A percentile compares a stretch with the other conserved stretches of the same genome.
These are phyloP conservation scores for Penaeus vannamei DNA, from an alignment of 1,140 invertebrate genomes.

Conservation along the genomic window DNA sequence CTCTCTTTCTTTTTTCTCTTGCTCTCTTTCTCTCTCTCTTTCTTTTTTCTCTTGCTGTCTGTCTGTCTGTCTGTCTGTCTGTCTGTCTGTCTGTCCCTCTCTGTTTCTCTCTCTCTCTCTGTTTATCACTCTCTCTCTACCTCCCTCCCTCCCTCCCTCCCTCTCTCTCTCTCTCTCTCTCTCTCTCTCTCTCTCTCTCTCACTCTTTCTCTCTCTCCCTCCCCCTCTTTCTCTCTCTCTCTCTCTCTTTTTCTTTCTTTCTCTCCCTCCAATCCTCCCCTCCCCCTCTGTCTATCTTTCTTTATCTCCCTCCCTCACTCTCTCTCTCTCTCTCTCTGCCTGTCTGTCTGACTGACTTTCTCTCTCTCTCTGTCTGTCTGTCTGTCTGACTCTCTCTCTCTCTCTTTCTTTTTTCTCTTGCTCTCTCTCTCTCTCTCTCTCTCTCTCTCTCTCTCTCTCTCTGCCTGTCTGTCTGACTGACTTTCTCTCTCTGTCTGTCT, in stretches of 20 bases:
- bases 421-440: conserved; percentile 24
- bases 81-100: no score
- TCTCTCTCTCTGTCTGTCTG: conserved; percentile 6
- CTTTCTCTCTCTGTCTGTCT: conserved; percentile 12
- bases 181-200: not conserved
- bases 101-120: no score
- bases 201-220: not conserved
- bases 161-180: not conserved
- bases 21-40: no score
- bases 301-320: not conserved
- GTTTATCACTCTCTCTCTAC: no score
- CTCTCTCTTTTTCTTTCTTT: not conserved
- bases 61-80: no score
- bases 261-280: not conserved
- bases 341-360: conserved; percentile 6
- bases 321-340: conserved; percentile 44
- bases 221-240: no score
- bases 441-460: conserved; percentile 9
- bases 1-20: no score
- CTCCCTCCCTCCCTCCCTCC: not conserved
- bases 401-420: not conserved
- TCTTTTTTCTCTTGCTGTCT: no score
- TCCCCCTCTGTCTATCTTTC: not conserved
- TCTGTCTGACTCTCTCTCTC: not conserved
- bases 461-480: no score